Evolutionary conservation across 1,140 invertebrate species (phyloP).

Genomic region (Orchestia grillus): DNA sequence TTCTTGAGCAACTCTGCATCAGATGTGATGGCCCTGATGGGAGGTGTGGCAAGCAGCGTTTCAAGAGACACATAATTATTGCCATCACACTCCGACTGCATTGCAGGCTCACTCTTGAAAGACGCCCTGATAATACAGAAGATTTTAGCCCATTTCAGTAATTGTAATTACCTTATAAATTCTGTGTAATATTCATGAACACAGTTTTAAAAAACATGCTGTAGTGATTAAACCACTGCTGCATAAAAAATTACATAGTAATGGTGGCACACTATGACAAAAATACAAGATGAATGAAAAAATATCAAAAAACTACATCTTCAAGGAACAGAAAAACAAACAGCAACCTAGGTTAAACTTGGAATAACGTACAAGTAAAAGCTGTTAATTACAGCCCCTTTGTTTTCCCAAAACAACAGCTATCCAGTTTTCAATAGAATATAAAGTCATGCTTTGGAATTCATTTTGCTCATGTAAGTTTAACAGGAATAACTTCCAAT

Average conservation of each 20-base stretch:
- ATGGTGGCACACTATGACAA: background rate
- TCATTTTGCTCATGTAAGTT: no score
- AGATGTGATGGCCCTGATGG: slow-evolving; percentile 21
- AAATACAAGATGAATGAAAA: background rate
- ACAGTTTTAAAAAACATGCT: background rate
- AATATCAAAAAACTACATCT: background rate
- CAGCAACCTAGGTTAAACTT: no score
- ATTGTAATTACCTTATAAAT: background rate
- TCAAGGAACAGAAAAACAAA: background rate
- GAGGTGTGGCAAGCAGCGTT: background rate
- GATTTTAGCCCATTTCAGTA: background rate
- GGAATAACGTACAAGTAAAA: no score
- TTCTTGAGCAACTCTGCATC: background rate
- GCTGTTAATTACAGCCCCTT: no score
- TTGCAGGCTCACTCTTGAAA: slow-evolving; percentile 15
- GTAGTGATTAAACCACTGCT: background rate
- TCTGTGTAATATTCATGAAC: background rate
- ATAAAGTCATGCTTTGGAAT: no score
- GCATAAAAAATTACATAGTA: no score
- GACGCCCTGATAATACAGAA: background rate
- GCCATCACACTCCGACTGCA: slow-evolving; percentile 24
- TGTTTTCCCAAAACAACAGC: no score
- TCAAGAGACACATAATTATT: background rate
- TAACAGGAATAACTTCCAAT: no score
- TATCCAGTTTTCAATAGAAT: no score